A percentile compares a stretch with the other conserved stretches of the same genome.
Conservation (phyloP, 2,113 vertebrate species). For the Heloderma charlesbogerti region DNA sequence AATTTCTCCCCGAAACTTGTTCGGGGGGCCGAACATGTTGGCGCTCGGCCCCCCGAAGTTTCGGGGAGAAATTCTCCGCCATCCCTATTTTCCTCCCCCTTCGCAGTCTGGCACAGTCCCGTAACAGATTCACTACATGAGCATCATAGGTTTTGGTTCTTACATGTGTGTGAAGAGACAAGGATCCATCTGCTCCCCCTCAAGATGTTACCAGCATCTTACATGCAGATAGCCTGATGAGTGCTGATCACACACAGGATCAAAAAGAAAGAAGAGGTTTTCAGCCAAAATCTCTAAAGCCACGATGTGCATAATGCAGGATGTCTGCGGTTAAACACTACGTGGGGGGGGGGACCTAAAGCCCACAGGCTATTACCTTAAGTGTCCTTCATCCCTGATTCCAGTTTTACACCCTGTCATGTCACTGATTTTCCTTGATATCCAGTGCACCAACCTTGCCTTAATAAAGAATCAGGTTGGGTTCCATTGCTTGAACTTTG, state of each 20-base stretch:
- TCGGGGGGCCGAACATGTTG: too few species aligned
- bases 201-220: background rate
- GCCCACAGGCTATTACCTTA: background rate
- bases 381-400: background rate
- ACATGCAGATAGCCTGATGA: conserved; percentile 1
- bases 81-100: too few species aligned
- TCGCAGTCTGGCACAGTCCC: background rate
- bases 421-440: conserved; percentile 21
- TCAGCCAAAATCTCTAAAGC: background rate
- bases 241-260: background rate
- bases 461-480: conserved; percentile 9
- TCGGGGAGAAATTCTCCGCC: too few species aligned
- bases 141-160: background rate
- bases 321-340: background rate
- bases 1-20: too few species aligned
- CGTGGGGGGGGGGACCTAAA: too few species aligned
- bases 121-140: background rate
- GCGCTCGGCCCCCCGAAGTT: too few species aligned
- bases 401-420: background rate
- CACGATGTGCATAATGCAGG: background rate
- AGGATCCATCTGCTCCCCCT: background rate
- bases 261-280: background rate
- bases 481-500: conserved; percentile 23
- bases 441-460: background rate
- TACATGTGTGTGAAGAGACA: background rate